These are phyloP conservation scores for Drosophila ambigua DNA, from an alignment of 1,140 invertebrate genomes.

Conservation along the genomic window DNA sequence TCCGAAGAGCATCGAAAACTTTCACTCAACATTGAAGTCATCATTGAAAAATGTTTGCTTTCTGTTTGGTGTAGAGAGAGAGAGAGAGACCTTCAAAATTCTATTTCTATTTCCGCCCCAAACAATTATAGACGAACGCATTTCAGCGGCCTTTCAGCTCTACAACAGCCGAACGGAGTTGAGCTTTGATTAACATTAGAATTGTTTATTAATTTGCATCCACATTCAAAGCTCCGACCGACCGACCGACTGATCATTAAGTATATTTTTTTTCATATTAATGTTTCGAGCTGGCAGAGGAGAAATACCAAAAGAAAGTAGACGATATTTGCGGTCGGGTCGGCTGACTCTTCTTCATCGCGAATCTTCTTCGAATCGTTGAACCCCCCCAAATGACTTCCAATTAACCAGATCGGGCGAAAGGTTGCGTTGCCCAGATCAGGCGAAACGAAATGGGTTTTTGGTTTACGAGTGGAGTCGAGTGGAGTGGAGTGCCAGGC, in stretches of 20 bases:
- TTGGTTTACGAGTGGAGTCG: slow-evolving; percentile 16
- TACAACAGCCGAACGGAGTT: slow-evolving; percentile 3
- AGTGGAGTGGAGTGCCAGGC: slow-evolving; percentile 1
- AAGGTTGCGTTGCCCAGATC: slow-evolving; percentile 52
- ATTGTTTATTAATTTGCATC: slow-evolving; percentile 78
- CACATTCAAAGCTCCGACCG: slow-evolving; percentile 57
- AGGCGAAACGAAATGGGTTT: slow-evolving; percentile 9
- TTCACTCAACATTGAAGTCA: slow-evolving; percentile 59
- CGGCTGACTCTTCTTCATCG: slow-evolving; percentile 21
- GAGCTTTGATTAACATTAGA: slow-evolving; percentile 65
- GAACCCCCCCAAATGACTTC: slow-evolving; percentile 55
- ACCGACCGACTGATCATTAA: slow-evolving; percentile 22
- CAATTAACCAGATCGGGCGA: slow-evolving; percentile 54
- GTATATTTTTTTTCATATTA: slow-evolving; percentile 16
- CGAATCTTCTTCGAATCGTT: slow-evolving; percentile 10
- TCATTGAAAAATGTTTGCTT: slow-evolving; percentile 39
- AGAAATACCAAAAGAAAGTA: slow-evolving; percentile 43
- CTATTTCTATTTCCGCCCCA: slow-evolving; percentile 75
- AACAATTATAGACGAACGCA: slow-evolving; percentile 32
- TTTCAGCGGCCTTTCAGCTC: slow-evolving; percentile 1
- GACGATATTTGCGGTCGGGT: slow-evolving; percentile 1
- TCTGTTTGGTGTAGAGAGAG: slow-evolving; percentile 14
- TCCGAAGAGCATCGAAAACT: slow-evolving; percentile 37
- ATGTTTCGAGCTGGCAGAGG: neutral
- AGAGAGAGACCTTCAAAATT: slow-evolving; percentile 57